Conservation (phyloP, 2,888 invertebrate species). For the Anodontia alba region DNA sequence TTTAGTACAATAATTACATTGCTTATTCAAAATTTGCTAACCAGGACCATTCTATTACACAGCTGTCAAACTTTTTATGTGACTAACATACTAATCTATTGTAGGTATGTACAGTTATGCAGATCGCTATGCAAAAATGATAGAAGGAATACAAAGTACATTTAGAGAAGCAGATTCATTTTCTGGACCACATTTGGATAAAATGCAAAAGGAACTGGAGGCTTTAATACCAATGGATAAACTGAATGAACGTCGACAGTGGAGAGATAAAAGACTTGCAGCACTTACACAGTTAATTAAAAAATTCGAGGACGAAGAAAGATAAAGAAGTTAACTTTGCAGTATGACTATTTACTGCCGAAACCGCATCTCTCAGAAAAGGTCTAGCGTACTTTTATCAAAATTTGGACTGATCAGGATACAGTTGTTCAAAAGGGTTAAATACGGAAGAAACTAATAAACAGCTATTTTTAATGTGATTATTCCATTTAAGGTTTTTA, state of each 20-base stretch:
- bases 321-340: conserved; percentile 19
- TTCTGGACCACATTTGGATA: conserved; percentile 64
- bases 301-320: conserved; percentile 59
- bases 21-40: too few species aligned
- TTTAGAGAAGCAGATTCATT: conserved; percentile 72
- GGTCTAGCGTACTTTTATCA: too few species aligned
- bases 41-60: too few species aligned
- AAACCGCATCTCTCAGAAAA: too few species aligned
- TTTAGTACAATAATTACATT: too few species aligned
- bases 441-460: too few species aligned
- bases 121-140: conserved; percentile 78
- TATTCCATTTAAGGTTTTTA: too few species aligned
- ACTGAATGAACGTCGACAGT: conserved; percentile 72
- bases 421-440: too few species aligned
- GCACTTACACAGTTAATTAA: conserved; percentile 81
- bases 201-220: conserved; percentile 66
- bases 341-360: too few species aligned
- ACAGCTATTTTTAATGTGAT: too few species aligned
- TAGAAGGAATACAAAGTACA: conserved; percentile 67
- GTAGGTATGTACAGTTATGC: conserved; percentile 76
- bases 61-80: too few species aligned
- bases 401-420: too few species aligned
- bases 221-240: conserved; percentile 68
- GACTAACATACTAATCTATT: conserved; percentile 2
- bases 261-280: conserved; percentile 81